Evolutionary conservation across 2,113 vertebrate genomes (phyloP), one percentile per base, ranked within the genome.

Genomic region (Saguinus midas): DNA sequence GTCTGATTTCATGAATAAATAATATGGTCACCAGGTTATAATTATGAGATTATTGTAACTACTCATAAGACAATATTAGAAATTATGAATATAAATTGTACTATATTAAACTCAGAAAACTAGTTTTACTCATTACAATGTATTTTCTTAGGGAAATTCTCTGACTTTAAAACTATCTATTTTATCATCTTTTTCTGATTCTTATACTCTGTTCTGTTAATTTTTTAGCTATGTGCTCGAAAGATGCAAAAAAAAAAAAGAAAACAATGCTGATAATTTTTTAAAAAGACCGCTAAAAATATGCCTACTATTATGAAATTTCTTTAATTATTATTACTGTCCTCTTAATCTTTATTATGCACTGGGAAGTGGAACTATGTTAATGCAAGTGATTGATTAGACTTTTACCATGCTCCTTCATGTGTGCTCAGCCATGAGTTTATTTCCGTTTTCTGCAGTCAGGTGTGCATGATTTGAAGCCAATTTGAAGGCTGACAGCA

Each of bases 381-480:
- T 83, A 97, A 90, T 75, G 52, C 16, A 8, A 86, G 27, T 85
- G 70, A 96, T 57, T 92, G 85, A 95, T 89, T 91, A 81, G 52
- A 72, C 48, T 95, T 85, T 92, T 27, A 32, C 52, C 8, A 4
- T 61, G 88, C 37, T 90, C 70, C 43, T 94, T 95, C 84, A 20
- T 61, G 72, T 90, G 78, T 83, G 52, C 45, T 95, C 66, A 91
- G 40, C 50, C 45, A 21, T 92, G 95, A 14, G 48, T 78, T 52
- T 84, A 79, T 81, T 82, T 85, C 45, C 73, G 78, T 57, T 87
- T 86, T 86, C 48, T 82, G 29, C 52, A 79, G 17, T 50, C 90
- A 23, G n/a, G 43, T 52, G 8, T 91, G 21, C 11, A 21, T 61
- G 45, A 78, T 76, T 45, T 61, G 66, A 94, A 94, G 66, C 13